Base-by-base conservation (phyloP, 53 echinoderm and acorn worm genomes). In the Arbacia lixula region DNA sequence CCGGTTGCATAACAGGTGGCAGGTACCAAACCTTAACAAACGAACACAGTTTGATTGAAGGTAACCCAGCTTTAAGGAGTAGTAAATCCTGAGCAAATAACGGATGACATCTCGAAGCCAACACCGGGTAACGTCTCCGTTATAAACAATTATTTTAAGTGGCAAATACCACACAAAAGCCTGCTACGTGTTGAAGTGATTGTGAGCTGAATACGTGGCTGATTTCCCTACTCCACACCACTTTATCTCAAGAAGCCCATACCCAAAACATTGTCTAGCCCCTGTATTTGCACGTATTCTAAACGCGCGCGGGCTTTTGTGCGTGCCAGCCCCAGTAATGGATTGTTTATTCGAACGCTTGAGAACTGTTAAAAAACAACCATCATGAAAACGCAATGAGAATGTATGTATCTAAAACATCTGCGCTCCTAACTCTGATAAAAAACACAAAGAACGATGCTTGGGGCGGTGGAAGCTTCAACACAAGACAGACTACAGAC, bases 401-500 rank as follows among this genome's bases (percentile, higher is more conserved):
- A 16, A 17, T 58, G 60, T 29, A 77, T 77, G 82, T 81, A 63
- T 62, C 82, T 63, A 63, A 63, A 28, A 81, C 82, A 81, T 81
- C 82, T 81, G 82, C 82, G 82, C 82, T 52, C n/a, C 82, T 81
- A 81, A 81, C 82, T 81, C 63, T 41, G 63, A 81, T 63, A 63
- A 81, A 49, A 40, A 42, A 30, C 32, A 63, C 62, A 81, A 81
- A 81, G 43, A 81, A 12, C 12, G 17, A 32, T 6, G 42, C 82
- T 52, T 19, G 33, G 6, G 82, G 82, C 60, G 62, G 49, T 81
- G 82, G 82, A 81, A 81, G 64, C 63, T 40, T 46, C 62, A 8
- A 63, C 33, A 81, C 33, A 81, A 36, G 27, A 63, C 30, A 81
- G 41, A 36, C 12, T 40, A 63, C 42, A 64, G 64, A n/a, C 25